A percentile compares a stretch with the other conserved stretches of the same genome.
Evolutionary conservation across 2,113 vertebrate species (phyloP).

Genomic region (Sclerurus mexicanus): DNA sequence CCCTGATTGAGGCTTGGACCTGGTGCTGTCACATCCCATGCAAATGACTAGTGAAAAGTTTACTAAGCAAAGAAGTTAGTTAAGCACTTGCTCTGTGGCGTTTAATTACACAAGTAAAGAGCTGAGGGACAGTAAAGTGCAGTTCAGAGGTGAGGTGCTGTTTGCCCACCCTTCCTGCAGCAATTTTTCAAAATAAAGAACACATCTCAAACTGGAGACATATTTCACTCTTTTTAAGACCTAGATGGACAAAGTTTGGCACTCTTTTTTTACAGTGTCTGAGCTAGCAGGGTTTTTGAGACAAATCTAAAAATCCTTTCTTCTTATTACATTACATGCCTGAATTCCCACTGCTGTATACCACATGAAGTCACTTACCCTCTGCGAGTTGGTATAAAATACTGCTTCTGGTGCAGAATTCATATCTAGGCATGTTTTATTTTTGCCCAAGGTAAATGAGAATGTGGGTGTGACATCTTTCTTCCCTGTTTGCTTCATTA

Average conservation of each 20-base stretch:
- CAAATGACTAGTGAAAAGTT: background rate
- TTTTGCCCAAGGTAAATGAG: constrained; percentile 33
- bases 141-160: constrained; percentile 23
- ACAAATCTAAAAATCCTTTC: constrained; percentile 45
- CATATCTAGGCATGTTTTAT: background rate
- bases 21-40: background rate
- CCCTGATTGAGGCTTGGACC: background rate
- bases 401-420: constrained; percentile 11
- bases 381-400: background rate
- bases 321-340: constrained; percentile 41
- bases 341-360: constrained; percentile 43
- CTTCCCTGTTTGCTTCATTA: background rate
- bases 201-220: background rate
- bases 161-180: background rate
- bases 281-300: constrained; percentile 19
- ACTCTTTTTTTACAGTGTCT: background rate
- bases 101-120: background rate
- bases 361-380: constrained; percentile 18
- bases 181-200: background rate
- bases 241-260: background rate
- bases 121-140: background rate
- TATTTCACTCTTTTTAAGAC: background rate
- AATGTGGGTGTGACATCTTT: background rate
- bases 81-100: background rate
- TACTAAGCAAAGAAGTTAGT: background rate